Evolutionary conservation across 92 coral and sea anemone species (phyloP), one percentile per base, ranked within the genome.

Genomic region (Zoanthus sociatus): DNA sequence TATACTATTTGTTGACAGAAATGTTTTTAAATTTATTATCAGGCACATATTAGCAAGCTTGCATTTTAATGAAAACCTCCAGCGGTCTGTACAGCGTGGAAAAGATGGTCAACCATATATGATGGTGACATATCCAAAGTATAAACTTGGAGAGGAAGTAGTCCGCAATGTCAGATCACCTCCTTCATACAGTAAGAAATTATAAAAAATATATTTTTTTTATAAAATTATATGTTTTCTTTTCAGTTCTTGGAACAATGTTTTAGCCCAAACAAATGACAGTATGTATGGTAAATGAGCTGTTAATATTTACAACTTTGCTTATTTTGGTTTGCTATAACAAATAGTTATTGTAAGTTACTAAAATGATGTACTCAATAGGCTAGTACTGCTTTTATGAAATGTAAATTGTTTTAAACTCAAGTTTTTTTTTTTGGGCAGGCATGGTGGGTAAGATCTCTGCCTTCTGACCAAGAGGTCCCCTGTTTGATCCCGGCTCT

Each of bases 111-210:
- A 42, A 18, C 21, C 26, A 16, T 72, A 72, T 33, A 33, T 33
- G 48, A 4, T 5, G 33, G 77, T 72, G 51, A 33, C 77, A 33
- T 72, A 9, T 18, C 77, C 77, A 33, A 72, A 72, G 53, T 44
- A 33, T 16, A 72, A 72, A 72, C 77, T 44, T 37, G 77, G 77
- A 13, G 77, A 72, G n/a, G 77, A 72, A 72, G 77, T 72, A 33
- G 77, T 72, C 26, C 77, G 53, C n/a, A 33, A 72, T 37, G 77
- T 33, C 50, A 45, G 51, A 33, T 10, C 20, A 37, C 77, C 77
- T 9, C 77, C 54, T 15, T 20, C 77, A 9, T 72, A 72, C 42
- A 53, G 77, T 72, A 72, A 10, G 77, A 33, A 33, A 37, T 66
- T 8, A 66, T 66, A 72, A 16, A 37, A 37, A 72, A 2, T 10